Conservation (phyloP, 2,888 invertebrate species). For the Anodontia alba region DNA sequence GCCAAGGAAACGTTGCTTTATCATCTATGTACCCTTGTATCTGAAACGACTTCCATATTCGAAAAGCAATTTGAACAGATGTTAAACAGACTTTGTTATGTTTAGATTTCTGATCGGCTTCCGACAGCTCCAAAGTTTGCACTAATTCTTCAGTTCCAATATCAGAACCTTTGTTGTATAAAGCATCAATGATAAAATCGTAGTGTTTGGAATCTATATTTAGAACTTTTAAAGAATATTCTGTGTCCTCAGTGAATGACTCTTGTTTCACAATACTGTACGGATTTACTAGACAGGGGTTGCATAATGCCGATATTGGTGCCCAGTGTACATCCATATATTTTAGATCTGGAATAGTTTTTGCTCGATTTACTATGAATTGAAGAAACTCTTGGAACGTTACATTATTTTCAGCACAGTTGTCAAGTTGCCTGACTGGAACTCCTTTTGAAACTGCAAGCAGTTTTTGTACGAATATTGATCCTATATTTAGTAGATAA, state of each 20-base stretch:
- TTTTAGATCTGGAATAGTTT: background rate
- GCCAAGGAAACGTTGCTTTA: background rate
- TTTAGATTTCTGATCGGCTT: background rate
- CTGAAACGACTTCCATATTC: background rate
- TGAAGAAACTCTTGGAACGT: background rate
- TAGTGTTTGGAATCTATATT: background rate
- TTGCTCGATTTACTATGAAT: background rate
- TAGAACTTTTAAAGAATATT: background rate
- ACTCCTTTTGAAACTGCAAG: background rate
- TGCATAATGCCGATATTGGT: background rate
- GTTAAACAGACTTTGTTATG: background rate
- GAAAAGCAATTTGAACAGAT: background rate
- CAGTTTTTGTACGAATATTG: background rate
- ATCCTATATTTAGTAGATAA: background rate
- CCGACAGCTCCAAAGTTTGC: background rate
- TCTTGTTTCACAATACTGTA: background rate
- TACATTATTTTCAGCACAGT: background rate
- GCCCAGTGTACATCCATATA: background rate
- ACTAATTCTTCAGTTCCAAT: background rate
- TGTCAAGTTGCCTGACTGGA: background rate
- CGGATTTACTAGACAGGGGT: background rate
- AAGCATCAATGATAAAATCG: background rate
- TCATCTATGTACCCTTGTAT: background rate
- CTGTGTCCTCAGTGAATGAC: background rate
- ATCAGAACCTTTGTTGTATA: background rate